Evolutionary conservation across 35 echinoderm and acorn worm genomes (phyloP).

Genomic region (Ptychodera flava): DNA sequence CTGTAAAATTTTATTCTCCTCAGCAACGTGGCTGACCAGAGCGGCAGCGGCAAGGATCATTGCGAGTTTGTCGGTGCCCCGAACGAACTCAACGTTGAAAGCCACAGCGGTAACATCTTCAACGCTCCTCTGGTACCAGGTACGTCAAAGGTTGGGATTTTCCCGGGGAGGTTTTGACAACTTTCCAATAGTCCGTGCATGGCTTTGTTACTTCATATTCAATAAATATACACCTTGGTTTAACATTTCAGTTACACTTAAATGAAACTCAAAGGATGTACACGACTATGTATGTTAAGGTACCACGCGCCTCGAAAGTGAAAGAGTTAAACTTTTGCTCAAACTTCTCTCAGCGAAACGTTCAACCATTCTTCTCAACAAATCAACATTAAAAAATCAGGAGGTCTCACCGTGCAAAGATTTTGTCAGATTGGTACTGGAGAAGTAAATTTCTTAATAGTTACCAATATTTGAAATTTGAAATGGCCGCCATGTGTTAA

Average conservation of each 20-base stretch:
- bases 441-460: neutral
- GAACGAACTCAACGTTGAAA: slow-evolving; percentile 1
- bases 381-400: too few species aligned
- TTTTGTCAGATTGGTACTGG: neutral
- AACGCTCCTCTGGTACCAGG: slow-evolving; percentile 23
- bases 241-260: neutral
- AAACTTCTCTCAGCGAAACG: too few species aligned
- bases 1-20: neutral
- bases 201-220: neutral
- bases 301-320: neutral
- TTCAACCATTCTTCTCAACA: too few species aligned
- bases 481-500: neutral
- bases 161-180: neutral
- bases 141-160: neutral
- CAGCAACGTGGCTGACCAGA: slow-evolving; percentile 49
- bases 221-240: neutral
- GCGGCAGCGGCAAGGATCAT: slow-evolving; percentile 57
- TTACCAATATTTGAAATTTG: neutral
- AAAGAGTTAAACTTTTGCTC: too few species aligned
- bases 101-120: slow-evolving; percentile 23
- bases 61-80: slow-evolving; percentile 63
- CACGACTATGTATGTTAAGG: neutral
- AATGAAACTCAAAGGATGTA: neutral
- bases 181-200: neutral
- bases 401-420: too few species aligned